Percentiles rank a stretch among this genome's conserved stretches.
Evolutionary conservation across 2,113 vertebrate species (phyloP).

Genomic region (Plectropomus leopardus): DNA sequence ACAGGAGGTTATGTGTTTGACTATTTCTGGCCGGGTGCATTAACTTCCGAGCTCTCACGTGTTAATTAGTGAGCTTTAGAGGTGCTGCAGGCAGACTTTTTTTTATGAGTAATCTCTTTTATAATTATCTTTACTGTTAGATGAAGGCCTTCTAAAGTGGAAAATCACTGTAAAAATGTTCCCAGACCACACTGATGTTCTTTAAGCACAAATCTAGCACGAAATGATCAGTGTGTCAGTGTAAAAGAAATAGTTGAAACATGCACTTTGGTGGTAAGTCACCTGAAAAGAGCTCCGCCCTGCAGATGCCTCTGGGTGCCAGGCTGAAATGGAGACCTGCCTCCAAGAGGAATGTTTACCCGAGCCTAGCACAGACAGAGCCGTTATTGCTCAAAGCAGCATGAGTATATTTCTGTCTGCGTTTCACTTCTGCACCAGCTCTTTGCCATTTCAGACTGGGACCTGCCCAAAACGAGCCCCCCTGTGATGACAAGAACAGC

Average conservation of each 20-base stretch:
- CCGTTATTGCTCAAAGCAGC: constrained; percentile 63
- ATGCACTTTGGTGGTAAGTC: constrained; percentile 49
- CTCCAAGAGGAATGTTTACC: constrained; percentile 78
- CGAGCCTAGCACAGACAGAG: constrained; percentile 68
- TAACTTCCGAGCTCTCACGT: neutral
- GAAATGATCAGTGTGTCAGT: constrained; percentile 24
- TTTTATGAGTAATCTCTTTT: neutral
- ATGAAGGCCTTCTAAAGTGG: neutral
- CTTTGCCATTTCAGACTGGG: constrained; percentile 59
- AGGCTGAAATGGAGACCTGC: constrained; percentile 75
- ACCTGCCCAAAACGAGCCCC: constrained; percentile 58
- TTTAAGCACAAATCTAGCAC: constrained; percentile 14
- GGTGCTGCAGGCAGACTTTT: neutral
- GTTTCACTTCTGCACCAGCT: constrained; percentile 61
- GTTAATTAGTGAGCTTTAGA: constrained; percentile 41
- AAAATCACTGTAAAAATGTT: neutral
- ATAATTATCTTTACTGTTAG: neutral
- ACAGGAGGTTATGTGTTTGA: neutral
- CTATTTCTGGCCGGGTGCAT: neutral
- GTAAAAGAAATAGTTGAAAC: constrained; percentile 44
- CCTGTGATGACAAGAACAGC: constrained; percentile 67
- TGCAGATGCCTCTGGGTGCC: constrained; percentile 54
- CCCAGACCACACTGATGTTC: neutral
- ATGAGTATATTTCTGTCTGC: constrained; percentile 63
- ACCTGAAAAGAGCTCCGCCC: constrained; percentile 60